phyloP scores from a whole-genome alignment of 2,888 invertebrate species.

The Heteromyza rotundicornis region DNA sequence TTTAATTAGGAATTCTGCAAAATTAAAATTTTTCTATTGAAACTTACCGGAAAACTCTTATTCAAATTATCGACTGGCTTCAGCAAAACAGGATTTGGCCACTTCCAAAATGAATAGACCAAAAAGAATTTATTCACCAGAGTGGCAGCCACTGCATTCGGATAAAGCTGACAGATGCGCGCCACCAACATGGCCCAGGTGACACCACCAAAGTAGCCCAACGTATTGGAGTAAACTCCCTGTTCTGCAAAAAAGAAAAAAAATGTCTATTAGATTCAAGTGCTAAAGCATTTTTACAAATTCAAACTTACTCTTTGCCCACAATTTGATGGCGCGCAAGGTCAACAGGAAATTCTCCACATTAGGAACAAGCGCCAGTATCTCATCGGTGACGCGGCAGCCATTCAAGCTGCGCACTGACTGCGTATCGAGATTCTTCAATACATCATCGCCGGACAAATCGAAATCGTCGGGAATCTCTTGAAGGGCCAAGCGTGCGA shows the following conservation, averaged over 20 bases:
- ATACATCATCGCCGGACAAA: conserved; percentile 85
- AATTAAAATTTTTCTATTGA: background rate
- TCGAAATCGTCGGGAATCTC: conserved; percentile 92
- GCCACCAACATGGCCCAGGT: conserved; percentile 99
- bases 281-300: background rate
- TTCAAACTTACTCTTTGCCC: conserved; percentile 88
- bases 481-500: conserved; percentile 91
- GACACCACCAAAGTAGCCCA: conserved; percentile 97
- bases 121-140: conserved; percentile 98
- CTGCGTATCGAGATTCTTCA: conserved; percentile 96
- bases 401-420: conserved; percentile 97
- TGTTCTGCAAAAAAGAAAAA: conserved; percentile 69
- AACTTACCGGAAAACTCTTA: conserved; percentile 77
- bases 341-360: conserved; percentile 93
- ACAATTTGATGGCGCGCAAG: conserved; percentile 92
- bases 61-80: conserved; percentile 90
- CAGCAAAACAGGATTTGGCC: conserved; percentile 97
- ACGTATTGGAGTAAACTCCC: conserved; percentile 97
- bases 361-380: conserved; percentile 92
- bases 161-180: conserved; percentile 96
- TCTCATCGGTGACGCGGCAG: conserved; percentile 98
- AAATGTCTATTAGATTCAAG: no score
- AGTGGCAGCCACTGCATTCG: conserved; percentile 93
- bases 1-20: background rate
- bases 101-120: conserved; percentile 97